Evolutionary conservation across 1,140 invertebrate genomes (phyloP), one percentile per base, ranked within the genome.

Genomic region (Drosophila varians): DNA sequence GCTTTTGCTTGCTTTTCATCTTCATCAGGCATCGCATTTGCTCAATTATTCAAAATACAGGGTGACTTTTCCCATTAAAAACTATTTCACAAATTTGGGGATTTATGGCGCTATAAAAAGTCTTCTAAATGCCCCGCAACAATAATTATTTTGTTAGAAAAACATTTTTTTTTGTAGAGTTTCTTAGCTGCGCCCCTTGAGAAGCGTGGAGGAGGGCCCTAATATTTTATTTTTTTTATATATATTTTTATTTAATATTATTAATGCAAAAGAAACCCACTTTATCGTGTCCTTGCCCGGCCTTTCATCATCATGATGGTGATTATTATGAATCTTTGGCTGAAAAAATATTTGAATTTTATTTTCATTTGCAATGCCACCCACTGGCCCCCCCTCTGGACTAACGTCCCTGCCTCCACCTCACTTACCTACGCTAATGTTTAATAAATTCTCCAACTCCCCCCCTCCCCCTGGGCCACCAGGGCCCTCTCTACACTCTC

Each of bases 371-470:
- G 42, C 48, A 23, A 40, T 34, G 48, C 18, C n/a, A 11, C 36
- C 2, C n/a, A 12, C 47, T 31, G 23, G 4, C 28, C 2, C 16
- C 6, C 12, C 1, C 18, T 11, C 19, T 56, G 7, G 52, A n/a
- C n/a, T n/a, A n/a, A n/a, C n/a, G 12, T 43, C 26, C 19, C 28
- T 49, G 34, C 52, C 1, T 26, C 61, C 40, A 77, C 58, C 49
- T 56, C 74, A 83, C 74, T 79, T 84, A 86, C 76, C 79, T 86
- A 84, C 76, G 76, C 76, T 79, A 84, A 84, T 86, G 76, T 76
- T 79, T 80, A 86, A 80, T 86, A 80, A 73, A 86, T 84, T 77
- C 60, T 77, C 74, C 49, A 53, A 51, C 55, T 55, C 73, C 46
- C 38, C 51, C n/a, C 16, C 19, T 21, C 18, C 2, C 18, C 11